These are phyloP conservation scores for Drosophila kanapiae DNA, from an alignment of 1,140 invertebrate genomes.

Conservation along the genomic window DNA sequence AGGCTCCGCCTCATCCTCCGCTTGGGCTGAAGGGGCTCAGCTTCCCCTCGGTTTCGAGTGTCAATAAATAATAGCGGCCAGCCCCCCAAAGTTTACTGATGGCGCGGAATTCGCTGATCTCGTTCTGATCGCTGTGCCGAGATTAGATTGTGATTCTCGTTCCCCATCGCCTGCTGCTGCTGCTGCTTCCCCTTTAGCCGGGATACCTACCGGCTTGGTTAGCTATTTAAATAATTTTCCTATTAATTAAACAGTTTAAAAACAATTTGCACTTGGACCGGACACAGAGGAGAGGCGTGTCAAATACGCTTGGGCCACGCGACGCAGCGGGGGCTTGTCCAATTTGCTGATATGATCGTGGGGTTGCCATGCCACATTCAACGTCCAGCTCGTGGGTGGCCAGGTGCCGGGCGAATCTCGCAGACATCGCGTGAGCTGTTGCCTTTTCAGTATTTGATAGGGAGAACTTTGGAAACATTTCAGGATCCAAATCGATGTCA, in stretches of 20 bases:
- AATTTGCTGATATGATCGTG: conserved; percentile 36
- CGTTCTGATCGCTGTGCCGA: conserved; percentile 59
- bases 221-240: conserved; percentile 70
- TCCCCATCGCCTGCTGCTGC: conserved; percentile 3
- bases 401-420: background rate
- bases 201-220: too few species aligned
- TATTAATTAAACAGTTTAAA: conserved; percentile 79
- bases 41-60: conserved; percentile 77
- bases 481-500: background rate
- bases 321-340: conserved; percentile 47
- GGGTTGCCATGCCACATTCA: conserved; percentile 21
- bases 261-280: conserved; percentile 66
- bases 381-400: conserved; percentile 29
- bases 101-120: conserved; percentile 73
- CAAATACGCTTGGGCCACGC: conserved; percentile 37
- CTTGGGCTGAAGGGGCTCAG: conserved; percentile 31
- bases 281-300: background rate
- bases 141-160: conserved; percentile 71
- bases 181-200: background rate
- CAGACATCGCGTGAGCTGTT: conserved; percentile 18
- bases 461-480: background rate
- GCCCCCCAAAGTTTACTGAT: conserved; percentile 38
- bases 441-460: background rate
- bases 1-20: conserved; percentile 17
- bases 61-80: conserved; percentile 83